These are phyloP conservation scores for Heterodera carotae DNA, from an alignment of 1,140 invertebrate genomes.

Conservation along the genomic window DNA sequence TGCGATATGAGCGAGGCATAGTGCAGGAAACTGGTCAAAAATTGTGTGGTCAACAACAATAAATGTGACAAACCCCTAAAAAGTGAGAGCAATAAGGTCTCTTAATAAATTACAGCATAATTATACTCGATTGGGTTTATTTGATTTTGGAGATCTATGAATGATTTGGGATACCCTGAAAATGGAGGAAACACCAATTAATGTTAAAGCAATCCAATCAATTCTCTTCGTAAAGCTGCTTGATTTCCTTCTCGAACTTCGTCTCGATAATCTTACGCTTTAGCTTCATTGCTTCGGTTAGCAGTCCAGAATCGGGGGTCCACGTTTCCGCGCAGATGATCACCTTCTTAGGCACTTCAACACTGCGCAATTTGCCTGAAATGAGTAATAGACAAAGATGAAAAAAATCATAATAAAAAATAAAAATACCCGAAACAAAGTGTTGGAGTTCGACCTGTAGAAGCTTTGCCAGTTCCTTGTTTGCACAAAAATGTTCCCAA, in stretches of 20 bases:
- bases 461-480: slow-evolving; percentile 48
- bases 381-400: too few relatives aligned
- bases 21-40: too few relatives aligned
- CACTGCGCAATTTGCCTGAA: slow-evolving; percentile 73
- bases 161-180: too few relatives aligned
- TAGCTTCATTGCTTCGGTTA: slow-evolving; percentile 92
- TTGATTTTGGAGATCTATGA: too few relatives aligned
- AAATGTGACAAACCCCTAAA: too few relatives aligned
- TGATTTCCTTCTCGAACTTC: slow-evolving; percentile 83
- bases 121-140: too few relatives aligned
- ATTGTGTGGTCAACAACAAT: too few relatives aligned
- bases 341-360: slow-evolving; percentile 87
- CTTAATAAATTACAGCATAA: too few relatives aligned
- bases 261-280: slow-evolving; percentile 92
- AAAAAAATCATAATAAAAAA: too few relatives aligned
- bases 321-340: slow-evolving; percentile 85
- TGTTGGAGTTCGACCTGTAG: slow-evolving; percentile 56
- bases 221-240: slow-evolving; percentile 78
- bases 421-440: slow-evolving; percentile 47
- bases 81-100: too few relatives aligned
- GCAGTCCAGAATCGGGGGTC: slow-evolving; percentile 91
- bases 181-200: too few relatives aligned
- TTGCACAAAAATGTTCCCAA: slow-evolving; percentile 50
- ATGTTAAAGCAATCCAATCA: background rate
- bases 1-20: too few relatives aligned